Evolutionary conservation across 1,140 invertebrate genomes (phyloP), one percentile per base, ranked within the genome.

Genomic region (Diabrotica virgifera): DNA sequence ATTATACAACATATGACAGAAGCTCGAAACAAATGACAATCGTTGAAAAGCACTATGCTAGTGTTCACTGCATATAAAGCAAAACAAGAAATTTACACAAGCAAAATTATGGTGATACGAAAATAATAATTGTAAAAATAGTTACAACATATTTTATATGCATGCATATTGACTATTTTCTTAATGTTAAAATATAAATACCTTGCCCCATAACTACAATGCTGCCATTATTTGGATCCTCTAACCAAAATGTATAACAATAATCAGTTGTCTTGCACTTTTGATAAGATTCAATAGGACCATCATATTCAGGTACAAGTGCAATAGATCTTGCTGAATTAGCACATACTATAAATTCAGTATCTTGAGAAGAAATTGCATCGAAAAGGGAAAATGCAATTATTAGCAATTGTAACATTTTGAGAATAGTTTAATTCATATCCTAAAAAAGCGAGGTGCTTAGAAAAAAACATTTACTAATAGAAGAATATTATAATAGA

Each of bases 181-280:
- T 24, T 46, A 10, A 46, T 46, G 40, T 46, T 6, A 46, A 46
- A 46, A 46, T 46, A 8, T 46, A 46, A 8, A 46, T 69, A 79
- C 77, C 78, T 72, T 79, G 78, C 61, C 76, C 72, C 69, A 78
- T 73, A 56, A 78, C 71, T 37, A 54, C 35, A 54, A 72, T 69
- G 51, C 66, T 74, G 5, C 71, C 72, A 70, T 76, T 77, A 35
- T 62, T 63, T 0, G 66, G 62, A 66, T 77, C 75, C 64, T 77
- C 72, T 54, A 72, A 62, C 77, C 77, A 79, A 8, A 77, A 67
- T 2, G 77, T 72, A 61, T 73, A 79, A 70, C 78, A 79, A 70
- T 77, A 75, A 59, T 67, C 72, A 14, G 72, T 71, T 37, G 70
- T 70, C 36, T 62, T 70, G 56, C 72, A 66, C 37, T 68, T 68